Evolutionary conservation across 2,113 vertebrate species (phyloP).

Genomic region (Cariama cristata): DNA sequence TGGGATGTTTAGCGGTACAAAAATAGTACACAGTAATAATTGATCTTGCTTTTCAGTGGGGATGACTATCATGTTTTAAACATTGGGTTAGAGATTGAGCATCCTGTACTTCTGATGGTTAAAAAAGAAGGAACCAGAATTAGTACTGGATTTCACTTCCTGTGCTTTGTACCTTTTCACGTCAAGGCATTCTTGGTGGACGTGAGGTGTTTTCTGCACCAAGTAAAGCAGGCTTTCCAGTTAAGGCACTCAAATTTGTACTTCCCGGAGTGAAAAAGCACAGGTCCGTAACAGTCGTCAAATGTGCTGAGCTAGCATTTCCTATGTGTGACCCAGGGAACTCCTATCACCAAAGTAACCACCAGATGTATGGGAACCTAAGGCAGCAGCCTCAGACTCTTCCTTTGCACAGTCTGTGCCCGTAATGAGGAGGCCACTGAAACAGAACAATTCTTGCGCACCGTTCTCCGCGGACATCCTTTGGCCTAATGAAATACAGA

Average conservation of each 20-base stretch:
- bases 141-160: no score
- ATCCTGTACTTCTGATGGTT: not conserved
- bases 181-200: not conserved
- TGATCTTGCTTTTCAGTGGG: not conserved
- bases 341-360: fast-evolving
- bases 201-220: not conserved
- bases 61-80: no score
- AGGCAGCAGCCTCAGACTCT: no score
- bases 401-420: not conserved
- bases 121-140: not conserved
- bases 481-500: not conserved
- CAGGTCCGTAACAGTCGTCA: fast-evolving
- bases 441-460: no score
- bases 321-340: fast-evolving
- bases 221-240: not conserved
- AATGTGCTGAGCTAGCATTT: not conserved
- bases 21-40: not conserved
- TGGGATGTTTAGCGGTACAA: not conserved
- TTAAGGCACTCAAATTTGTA: not conserved
- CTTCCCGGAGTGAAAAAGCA: not conserved
- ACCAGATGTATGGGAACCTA: fast-evolving
- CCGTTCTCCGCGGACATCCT: fast-evolving
- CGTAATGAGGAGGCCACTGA: fast-evolving
- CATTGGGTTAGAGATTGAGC: fast-evolving
- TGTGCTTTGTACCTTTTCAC: not conserved